phyloP scores from a whole-genome alignment of 2,888 invertebrate species.

The Athalia circularis region DNA sequence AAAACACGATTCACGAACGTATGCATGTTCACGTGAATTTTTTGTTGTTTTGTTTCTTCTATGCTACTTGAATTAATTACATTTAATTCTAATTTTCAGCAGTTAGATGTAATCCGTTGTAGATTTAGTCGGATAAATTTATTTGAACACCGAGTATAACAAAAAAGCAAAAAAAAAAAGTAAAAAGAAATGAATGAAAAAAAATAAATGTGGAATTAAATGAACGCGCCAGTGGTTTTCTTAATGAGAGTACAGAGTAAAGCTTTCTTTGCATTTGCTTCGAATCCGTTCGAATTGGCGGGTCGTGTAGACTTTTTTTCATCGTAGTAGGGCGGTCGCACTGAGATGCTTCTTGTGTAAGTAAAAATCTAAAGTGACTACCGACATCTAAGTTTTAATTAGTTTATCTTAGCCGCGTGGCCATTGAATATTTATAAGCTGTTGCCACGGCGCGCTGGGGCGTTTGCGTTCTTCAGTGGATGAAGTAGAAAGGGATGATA shows the following conservation, averaged over 20 bases:
- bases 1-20: too few relatives aligned
- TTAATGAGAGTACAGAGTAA: conserved; percentile 74
- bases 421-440: conserved; percentile 75
- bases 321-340: conserved; percentile 61
- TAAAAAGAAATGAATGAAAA: background rate
- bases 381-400: conserved; percentile 75
- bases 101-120: too few relatives aligned
- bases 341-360: conserved; percentile 74
- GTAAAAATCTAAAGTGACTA: conserved; percentile 75
- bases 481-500: conserved; percentile 44
- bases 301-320: conserved; percentile 71
- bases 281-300: conserved; percentile 62
- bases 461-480: conserved; percentile 20
- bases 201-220: conserved; percentile 36
- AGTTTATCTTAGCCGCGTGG: conserved; percentile 75
- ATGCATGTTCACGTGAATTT: too few relatives aligned
- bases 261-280: conserved; percentile 70
- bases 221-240: conserved; percentile 64
- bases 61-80: too few relatives aligned
- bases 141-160: conserved; percentile 10
- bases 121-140: background rate
- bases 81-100: too few relatives aligned
- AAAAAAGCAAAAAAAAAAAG: background rate
- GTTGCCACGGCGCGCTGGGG: conserved; percentile 54
- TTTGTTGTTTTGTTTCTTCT: too few relatives aligned